These are phyloP conservation scores for Aythya baeri DNA, from an alignment of 2,113 vertebrate genomes.

Conservation along the genomic window DNA sequence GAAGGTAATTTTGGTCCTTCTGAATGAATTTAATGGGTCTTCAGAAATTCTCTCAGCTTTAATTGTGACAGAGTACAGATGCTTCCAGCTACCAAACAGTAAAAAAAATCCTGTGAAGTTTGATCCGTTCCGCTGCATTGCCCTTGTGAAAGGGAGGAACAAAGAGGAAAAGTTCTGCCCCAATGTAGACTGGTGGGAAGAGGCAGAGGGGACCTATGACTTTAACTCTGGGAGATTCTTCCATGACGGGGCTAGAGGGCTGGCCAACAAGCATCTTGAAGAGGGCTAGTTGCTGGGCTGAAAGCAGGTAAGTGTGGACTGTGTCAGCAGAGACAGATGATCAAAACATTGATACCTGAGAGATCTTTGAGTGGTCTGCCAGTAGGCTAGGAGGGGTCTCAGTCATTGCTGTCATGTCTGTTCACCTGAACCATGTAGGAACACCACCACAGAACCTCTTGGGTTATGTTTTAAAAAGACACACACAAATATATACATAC, in stretches of 20 bases:
- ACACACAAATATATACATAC: neutral
- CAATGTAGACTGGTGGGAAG: neutral
- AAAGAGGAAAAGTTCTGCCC: neutral
- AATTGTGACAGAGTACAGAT: neutral
- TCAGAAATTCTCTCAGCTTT: neutral
- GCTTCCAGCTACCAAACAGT: neutral
- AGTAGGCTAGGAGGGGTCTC: neutral
- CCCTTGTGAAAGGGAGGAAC: neutral
- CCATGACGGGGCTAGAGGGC: fast-evolving
- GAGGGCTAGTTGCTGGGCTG: neutral
- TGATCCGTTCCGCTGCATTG: neutral
- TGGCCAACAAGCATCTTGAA: neutral
- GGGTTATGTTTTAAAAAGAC: neutral
- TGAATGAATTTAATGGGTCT: neutral
- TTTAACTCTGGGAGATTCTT: neutral
- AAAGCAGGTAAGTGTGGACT: neutral
- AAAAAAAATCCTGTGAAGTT: neutral
- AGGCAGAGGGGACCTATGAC: neutral
- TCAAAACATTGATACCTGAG: neutral
- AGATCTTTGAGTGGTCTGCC: neutral
- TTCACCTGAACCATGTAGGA: neutral
- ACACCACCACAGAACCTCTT: neutral
- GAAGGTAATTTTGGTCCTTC: neutral
- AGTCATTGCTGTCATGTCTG: neutral
- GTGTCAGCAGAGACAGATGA: neutral